A percentile compares a stretch with the other conserved stretches of the same genome.
These are phyloP conservation scores for Alectura lathami DNA, from an alignment of 2,113 vertebrate genomes.

Conservation along the genomic window DNA sequence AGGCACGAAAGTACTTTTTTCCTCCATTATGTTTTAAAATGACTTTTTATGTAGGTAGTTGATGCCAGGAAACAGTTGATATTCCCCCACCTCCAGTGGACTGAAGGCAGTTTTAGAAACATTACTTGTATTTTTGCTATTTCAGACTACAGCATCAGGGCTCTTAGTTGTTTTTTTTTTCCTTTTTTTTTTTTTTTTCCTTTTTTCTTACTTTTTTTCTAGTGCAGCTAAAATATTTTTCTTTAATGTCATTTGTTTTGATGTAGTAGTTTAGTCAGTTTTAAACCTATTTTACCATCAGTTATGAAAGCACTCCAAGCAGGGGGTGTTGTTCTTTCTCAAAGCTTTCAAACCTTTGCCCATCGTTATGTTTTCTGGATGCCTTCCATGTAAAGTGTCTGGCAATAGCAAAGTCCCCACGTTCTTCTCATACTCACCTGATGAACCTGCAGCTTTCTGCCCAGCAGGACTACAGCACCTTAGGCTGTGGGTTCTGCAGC, in stretches of 20 bases:
- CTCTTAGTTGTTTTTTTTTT: background rate
- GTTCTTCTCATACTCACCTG: background rate
- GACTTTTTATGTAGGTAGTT: background rate
- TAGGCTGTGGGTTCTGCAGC: background rate
- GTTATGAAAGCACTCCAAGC: background rate
- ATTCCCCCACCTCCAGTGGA: background rate
- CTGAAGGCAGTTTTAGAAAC: background rate
- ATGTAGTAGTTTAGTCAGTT: background rate
- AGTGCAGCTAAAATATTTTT: background rate
- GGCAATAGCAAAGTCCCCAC: background rate
- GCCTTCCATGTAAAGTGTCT: background rate
- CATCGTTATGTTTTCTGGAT: accelerated
- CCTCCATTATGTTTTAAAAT: background rate
- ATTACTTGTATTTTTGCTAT: background rate
- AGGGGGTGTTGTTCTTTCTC: background rate
- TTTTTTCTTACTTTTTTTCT: background rate
- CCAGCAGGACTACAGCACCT: background rate
- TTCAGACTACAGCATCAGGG: background rate
- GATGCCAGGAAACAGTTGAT: background rate
- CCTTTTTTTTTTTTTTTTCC: background rate
- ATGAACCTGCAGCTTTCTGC: background rate
- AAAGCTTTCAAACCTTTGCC: background rate
- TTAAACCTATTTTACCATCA: background rate
- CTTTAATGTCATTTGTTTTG: background rate
- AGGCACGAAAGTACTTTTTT: background rate